Percentiles rank a stretch among this genome's conserved stretches.
Conservation (phyloP, 1,140 invertebrate species). For the Galleria mellonella region DNA sequence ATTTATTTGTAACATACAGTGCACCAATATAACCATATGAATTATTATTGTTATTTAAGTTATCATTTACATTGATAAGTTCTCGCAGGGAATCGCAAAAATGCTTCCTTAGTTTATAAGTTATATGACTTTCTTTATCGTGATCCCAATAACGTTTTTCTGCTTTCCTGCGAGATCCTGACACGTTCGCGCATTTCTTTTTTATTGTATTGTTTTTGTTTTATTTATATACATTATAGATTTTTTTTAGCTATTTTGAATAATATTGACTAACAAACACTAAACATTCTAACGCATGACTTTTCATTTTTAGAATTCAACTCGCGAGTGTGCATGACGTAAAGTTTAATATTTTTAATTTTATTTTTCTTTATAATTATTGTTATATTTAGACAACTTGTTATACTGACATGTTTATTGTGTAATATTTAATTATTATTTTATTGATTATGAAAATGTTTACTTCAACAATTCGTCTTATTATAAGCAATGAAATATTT, state of each 20-base stretch:
- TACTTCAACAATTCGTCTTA: constrained; percentile 66
- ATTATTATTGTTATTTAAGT: constrained; percentile 1
- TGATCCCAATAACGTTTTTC: constrained; percentile 40
- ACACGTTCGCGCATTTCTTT: constrained; percentile 36
- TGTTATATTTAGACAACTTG: constrained; percentile 37
- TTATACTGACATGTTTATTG: constrained; percentile 50
- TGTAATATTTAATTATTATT: constrained; percentile 30
- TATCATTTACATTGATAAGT: constrained; percentile 25
- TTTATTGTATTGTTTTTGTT: constrained; percentile 21
- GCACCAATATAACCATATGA: constrained; percentile 16
- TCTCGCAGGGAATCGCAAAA: constrained; percentile 46
- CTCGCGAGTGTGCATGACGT: constrained; percentile 66
- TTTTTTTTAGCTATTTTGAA: constrained; percentile 42
- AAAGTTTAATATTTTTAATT: constrained; percentile 28
- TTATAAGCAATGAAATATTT: constrained; percentile 17
- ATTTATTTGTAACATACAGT: constrained; percentile 33
- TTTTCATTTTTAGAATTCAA: constrained; percentile 54
- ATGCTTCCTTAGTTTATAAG: constrained; percentile 40
- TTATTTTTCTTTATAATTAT: constrained; percentile 22
- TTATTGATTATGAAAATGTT: constrained; percentile 52
- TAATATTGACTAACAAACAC: constrained; percentile 67
- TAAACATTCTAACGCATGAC: constrained; percentile 71
- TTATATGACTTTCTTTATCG: constrained; percentile 33
- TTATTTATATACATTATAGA: constrained; percentile 14
- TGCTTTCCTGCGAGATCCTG: constrained; percentile 41